Base-by-base conservation (phyloP, 2,888 invertebrate species). In the Phortica okadai region DNA sequence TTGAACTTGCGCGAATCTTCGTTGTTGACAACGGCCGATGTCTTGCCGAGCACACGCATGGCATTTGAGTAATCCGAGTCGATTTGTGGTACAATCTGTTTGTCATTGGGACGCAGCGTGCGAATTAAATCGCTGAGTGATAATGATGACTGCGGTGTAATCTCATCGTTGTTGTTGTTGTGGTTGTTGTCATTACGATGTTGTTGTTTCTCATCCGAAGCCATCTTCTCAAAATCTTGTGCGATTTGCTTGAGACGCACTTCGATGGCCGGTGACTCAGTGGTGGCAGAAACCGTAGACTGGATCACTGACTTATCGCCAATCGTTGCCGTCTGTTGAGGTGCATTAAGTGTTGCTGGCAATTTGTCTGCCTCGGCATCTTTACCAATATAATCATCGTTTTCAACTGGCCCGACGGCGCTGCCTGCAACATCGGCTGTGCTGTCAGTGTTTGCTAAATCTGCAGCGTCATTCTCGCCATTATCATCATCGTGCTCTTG, bases 31-130 rank as follows among this genome's bases (percentile, higher is more conserved):
- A 88, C 78, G 44, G 87, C 86, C 5, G 88, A 84, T 58, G 85
- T 86, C 78, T 92, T 91, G 78, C 91, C 91, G 67, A 92, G 87
- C 21, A 91, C 91, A 77, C 91, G 89, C 91, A 91, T 91, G 74
- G 91, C 91, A 81, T 91, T 91, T 21, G 92, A 91, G 81, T 92
- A 92, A 79, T 91, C 91, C 2, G 91, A 91, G 82, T 92, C 92
- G 76, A 92, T 92, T 85, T 92, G 92, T 50, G 91, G 91, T 59
- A 89, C 89, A 66, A 90, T 89, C 81, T 91, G 91, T 76, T 91
- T 90, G 42, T 91, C 91, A 75, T 90, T 90, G 50, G 91, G 91
- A 62, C 90, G 89, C 59, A 92, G 79, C 2, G 91, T 91, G 76
- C 91, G 90, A 78, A 92, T 91, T 58, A 92, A 85, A 83, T 92